Evolutionary conservation across 1,140 invertebrate species (phyloP).

Genomic region (Whitmania pigra): DNA sequence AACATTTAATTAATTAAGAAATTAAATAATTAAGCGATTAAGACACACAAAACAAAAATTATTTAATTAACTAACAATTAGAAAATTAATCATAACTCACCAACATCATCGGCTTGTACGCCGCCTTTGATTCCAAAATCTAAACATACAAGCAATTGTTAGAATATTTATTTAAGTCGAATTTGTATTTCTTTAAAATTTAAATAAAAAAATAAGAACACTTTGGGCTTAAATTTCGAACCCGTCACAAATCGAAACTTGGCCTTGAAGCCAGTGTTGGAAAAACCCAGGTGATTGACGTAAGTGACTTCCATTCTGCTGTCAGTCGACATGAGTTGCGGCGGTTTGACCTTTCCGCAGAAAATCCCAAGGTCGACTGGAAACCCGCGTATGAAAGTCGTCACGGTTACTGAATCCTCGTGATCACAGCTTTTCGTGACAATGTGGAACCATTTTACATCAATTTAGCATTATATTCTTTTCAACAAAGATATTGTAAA

Average conservation of each 20-base stretch:
- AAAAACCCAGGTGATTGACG: conserved; percentile 52
- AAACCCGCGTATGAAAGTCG: conserved; percentile 61
- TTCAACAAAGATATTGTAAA: background rate
- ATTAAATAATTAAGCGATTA: too few species aligned
- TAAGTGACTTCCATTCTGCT: conserved; percentile 68
- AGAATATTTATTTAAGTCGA: too few species aligned
- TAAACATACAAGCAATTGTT: conserved; percentile 20
- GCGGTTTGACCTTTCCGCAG: conserved; percentile 63
- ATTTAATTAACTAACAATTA: background rate
- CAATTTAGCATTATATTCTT: background rate
- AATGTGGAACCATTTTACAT: background rate
- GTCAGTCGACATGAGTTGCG: conserved; percentile 77
- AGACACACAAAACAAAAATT: too few species aligned
- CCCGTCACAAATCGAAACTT: conserved; percentile 75
- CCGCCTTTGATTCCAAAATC: conserved; percentile 34
- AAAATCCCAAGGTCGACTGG: conserved; percentile 67
- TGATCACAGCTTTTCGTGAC: conserved; percentile 59
- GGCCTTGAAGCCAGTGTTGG: conserved; percentile 67
- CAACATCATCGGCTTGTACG: conserved; percentile 29
- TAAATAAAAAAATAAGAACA: too few species aligned
- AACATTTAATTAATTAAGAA: too few species aligned
- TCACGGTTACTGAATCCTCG: conserved; percentile 62
- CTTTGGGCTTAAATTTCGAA: too few species aligned
- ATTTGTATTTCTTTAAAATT: too few species aligned
- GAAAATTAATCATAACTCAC: conserved; percentile 27